Base-by-base conservation (phyloP, 2,888 invertebrate species). In the Chrysotoxum bicinctum region DNA sequence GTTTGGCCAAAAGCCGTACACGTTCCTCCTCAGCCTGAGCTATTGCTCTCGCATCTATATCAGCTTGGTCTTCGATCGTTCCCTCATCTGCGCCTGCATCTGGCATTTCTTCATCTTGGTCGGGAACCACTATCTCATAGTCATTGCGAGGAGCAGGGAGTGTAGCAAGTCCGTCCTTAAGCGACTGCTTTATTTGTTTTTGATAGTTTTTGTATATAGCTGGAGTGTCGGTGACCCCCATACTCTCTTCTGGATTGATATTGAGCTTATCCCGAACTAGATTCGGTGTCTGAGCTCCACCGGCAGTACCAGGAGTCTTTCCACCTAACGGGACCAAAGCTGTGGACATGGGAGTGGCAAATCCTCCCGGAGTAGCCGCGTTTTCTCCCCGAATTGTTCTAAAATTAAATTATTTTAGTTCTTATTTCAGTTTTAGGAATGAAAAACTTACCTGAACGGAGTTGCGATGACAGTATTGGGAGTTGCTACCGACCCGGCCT, bases 81-180 rank as follows among this genome's bases (percentile, higher is more conserved):
- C 93, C 92, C 75, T 93, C 93, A 54, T 91, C 88, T 19, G 88
- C 87, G 0, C 89, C 89, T n/a, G 90, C 90, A 23, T 90, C 91
- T 2, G 92, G 92, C 16, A 93, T 93, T 23, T 93, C 93, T 62
- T 93, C 93, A 70, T 96, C 96, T 70, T 95, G 94, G 85, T 98
- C 98, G 0, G 99, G 98, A 14, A 99, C 97, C 50, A 99, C 98
- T 89, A 99, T 98, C 93, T 99, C 99, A 91, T 98, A 99, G 92
- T 99, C 99, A 91, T 99, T 99, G 88, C 96, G 96, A 0, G 99
- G 99, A 1, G 94, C 92, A 1, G 99, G 99, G 77, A 99, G 93
- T 0, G 95, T 93, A 26, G 95, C 95, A 30, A 99, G 93, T 0
- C 97, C 96, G 86, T 94, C 94, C 52, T 96, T 95, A 23, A 98